A percentile compares a stretch with the other conserved stretches of the same genome.
These are phyloP conservation scores for Margaritifera margaritifera DNA, from an alignment of 2,888 invertebrate genomes.

Conservation along the genomic window DNA sequence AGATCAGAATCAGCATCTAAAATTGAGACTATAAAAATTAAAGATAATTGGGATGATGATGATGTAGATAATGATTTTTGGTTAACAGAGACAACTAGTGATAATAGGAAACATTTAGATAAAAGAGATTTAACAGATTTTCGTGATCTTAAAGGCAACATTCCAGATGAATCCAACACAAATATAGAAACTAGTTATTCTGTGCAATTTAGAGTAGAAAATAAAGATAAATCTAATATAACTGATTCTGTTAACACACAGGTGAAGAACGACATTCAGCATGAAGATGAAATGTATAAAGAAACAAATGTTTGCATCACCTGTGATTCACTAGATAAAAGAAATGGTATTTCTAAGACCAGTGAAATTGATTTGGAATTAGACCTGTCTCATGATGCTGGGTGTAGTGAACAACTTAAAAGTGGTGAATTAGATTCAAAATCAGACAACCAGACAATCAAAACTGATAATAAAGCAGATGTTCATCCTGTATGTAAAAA, in stretches of 20 bases:
- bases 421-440: not conserved
- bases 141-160: not conserved
- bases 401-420: not conserved
- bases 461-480: not conserved
- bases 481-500: conserved; percentile 32
- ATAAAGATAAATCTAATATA: not conserved
- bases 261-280: not conserved
- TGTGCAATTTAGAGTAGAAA: not conserved
- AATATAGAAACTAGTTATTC: not conserved
- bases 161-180: not conserved
- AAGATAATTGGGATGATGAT: conserved; percentile 2
- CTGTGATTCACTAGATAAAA: too few relatives aligned
- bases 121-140: not conserved
- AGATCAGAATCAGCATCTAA: not conserved
- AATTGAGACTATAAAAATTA: conserved; percentile 6
- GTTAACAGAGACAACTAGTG: conserved; percentile 16
- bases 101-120: not conserved
- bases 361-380: too few relatives aligned
- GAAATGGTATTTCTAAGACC: too few relatives aligned
- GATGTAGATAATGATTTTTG: conserved; percentile 32
- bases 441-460: not conserved
- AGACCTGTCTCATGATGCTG: too few relatives aligned
- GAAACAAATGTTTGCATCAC: conserved; percentile 1
- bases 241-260: too few relatives aligned
- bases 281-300: conserved; percentile 1